A percentile compares a stretch with the other conserved stretches of the same genome.
phyloP scores from a whole-genome alignment of 1,140 invertebrate genomes.

The Brachionus rubens region DNA sequence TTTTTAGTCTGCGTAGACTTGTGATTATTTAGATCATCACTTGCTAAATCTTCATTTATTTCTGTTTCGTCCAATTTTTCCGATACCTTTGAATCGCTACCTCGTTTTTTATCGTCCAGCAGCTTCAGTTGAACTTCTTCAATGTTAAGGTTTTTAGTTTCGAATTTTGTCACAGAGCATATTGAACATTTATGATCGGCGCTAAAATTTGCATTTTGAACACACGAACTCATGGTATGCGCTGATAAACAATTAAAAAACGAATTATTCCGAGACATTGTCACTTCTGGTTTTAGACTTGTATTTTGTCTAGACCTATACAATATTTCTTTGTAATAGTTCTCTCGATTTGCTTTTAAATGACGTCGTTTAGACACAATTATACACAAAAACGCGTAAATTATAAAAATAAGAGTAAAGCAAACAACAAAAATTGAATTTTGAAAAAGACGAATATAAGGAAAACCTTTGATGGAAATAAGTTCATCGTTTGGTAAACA shows the following conservation, averaged over 20 bases:
- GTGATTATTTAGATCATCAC: background rate
- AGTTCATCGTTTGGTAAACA: slow-evolving; percentile 43
- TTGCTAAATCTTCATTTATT: background rate
- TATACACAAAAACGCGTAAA: slow-evolving; percentile 33
- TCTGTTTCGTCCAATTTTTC: background rate
- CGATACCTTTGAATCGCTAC: background rate
- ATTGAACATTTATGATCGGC: no score
- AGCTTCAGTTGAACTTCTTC: no score
- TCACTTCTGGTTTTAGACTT: background rate
- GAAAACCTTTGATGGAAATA: slow-evolving; percentile 15
- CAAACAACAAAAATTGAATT: slow-evolving; percentile 40
- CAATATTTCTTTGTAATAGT: slow-evolving; percentile 33
- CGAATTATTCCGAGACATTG: slow-evolving; percentile 8
- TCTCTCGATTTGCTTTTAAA: slow-evolving; percentile 33
- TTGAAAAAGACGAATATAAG: slow-evolving; percentile 30
- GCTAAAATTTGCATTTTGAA: no score
- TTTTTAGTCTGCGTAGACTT: slow-evolving; percentile 27
- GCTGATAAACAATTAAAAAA: slow-evolving; percentile 9
- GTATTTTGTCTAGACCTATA: slow-evolving; percentile 21
- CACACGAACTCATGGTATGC: background rate
- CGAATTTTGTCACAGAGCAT: no score
- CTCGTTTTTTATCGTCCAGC: background rate
- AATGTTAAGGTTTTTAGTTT: no score
- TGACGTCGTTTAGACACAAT: slow-evolving; percentile 6
- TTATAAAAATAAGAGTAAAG: slow-evolving; percentile 34